Evolutionary conservation across 2,797 vertebrate genomes (phyloP).

Genomic region (Carapus acus): DNA sequence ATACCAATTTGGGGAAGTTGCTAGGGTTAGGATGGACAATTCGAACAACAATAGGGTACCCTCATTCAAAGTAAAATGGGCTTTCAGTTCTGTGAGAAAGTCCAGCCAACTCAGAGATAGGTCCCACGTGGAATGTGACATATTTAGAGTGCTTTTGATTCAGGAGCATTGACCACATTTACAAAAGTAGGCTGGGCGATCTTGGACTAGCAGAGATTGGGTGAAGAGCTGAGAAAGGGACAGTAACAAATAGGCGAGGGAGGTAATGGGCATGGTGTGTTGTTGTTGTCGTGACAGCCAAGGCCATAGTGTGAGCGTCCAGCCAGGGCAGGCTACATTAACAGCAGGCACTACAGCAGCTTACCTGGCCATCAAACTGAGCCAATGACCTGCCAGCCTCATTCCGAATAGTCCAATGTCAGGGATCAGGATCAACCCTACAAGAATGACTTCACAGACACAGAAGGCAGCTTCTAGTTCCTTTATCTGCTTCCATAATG

Average conservation of each 20-base stretch:
- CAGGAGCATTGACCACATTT: conserved; percentile 25
- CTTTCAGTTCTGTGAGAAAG: conserved; percentile 75
- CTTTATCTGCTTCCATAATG: conserved; percentile 63
- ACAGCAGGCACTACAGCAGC: conserved; percentile 56
- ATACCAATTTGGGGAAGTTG: conserved; percentile 79
- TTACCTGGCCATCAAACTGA: conserved; percentile 62
- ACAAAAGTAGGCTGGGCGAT: conserved; percentile 29
- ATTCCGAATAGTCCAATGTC: conserved; percentile 51
- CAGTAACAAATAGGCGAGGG: conserved; percentile 5
- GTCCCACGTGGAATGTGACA: conserved; percentile 65
- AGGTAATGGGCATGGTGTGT: conserved; percentile 27
- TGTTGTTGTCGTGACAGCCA: conserved; percentile 45
- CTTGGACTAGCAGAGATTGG: conserved; percentile 28
- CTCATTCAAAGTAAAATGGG: conserved; percentile 70
- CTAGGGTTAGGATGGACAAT: conserved; percentile 72
- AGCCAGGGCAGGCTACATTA: conserved; percentile 38
- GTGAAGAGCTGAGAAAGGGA: conserved; percentile 22
- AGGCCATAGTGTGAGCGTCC: conserved; percentile 29
- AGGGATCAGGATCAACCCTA: conserved; percentile 60
- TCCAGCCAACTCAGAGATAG: conserved; percentile 55
- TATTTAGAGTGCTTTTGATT: conserved; percentile 52
- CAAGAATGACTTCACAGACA: conserved; percentile 60
- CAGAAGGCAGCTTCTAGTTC: conserved; percentile 64
- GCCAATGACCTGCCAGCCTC: conserved; percentile 49
- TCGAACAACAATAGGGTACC: conserved; percentile 68